Evolutionary conservation across 2,888 invertebrate genomes (phyloP), one percentile per base, ranked within the genome.

Genomic region (Drosophila borborema): DNA sequence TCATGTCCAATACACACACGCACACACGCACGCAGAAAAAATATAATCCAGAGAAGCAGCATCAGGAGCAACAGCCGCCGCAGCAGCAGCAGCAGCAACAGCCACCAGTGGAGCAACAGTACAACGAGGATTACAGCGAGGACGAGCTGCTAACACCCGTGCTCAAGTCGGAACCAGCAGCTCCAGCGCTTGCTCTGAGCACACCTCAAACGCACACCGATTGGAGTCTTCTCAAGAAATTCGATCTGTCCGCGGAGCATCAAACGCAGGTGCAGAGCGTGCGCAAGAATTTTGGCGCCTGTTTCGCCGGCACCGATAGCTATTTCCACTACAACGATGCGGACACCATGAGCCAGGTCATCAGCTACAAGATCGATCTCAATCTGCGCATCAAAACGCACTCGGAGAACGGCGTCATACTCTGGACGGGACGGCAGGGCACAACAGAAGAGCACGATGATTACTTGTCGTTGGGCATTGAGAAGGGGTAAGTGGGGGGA

Each of bases 271-370:
- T 86, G 40, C 89, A 87, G 55, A 91, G 90, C 2, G 91, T 91
- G 1, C 91, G 91, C 67, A 92, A 92, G 81, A 92, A 91, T 75
- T 93, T 90, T 64, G 93, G 92, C 23, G 98, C 98, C 0, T 96
- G 96, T 86, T 98, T 98, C 92, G 95, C 95, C 49, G 98, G 98
- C 6, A 95, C 94, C 71, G 96, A 97, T 79, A 98, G 98, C 91
- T 98, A 96, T 91, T 95, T 98, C 68, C 97, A 97, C 92, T 98
- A 97, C 91, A 96, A 96, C 83, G 97, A 98, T 92, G 96, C 96
- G 54, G 96, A 97, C 81, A 97, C 98, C 66, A 95, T 97, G 94
- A 96, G 97, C 92, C 96, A 97, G 92, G 94, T 98, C 81, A 95
- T 96, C 70, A 97, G 97, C 89, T 96, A 96, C 93, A 96, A 96